Conservation (phyloP, 1,140 invertebrate species). For the Medauroidea extradentata region DNA sequence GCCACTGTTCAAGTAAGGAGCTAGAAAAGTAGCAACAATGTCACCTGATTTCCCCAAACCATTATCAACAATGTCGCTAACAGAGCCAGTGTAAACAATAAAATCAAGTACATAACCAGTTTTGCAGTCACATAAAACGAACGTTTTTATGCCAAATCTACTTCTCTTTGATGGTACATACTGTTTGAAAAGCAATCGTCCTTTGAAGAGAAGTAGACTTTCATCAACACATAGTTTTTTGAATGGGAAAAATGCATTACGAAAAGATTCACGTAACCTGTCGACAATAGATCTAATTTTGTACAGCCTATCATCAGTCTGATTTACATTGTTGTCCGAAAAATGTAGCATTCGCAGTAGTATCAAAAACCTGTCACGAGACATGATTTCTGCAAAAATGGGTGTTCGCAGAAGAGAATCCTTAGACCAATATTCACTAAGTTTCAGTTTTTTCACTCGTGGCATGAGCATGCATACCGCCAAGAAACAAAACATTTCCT, state of each 20-base stretch:
- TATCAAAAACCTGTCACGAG: too few species aligned
- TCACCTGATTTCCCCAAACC: neutral
- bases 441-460: too few species aligned
- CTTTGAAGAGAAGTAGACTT: slow-evolving; percentile 10
- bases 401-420: too few species aligned
- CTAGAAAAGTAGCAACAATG: neutral
- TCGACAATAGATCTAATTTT: too few species aligned
- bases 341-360: too few species aligned
- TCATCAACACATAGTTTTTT: slow-evolving; percentile 16
- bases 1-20: neutral
- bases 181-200: slow-evolving; percentile 12
- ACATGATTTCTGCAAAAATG: too few species aligned
- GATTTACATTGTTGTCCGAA: too few species aligned
- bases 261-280: neutral
- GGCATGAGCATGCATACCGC: too few species aligned
- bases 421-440: too few species aligned
- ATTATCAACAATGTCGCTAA: neutral
- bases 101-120: slow-evolving; percentile 11
- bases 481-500: too few species aligned
- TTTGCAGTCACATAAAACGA: slow-evolving; percentile 15
- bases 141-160: slow-evolving; percentile 15
- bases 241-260: neutral
- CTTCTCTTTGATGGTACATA: slow-evolving; percentile 7
- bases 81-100: slow-evolving; percentile 5
- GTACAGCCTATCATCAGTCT: too few species aligned